Base-by-base conservation (phyloP, 2,797 vertebrate genomes). In the Pseudotriccus pelzelni region DNA sequence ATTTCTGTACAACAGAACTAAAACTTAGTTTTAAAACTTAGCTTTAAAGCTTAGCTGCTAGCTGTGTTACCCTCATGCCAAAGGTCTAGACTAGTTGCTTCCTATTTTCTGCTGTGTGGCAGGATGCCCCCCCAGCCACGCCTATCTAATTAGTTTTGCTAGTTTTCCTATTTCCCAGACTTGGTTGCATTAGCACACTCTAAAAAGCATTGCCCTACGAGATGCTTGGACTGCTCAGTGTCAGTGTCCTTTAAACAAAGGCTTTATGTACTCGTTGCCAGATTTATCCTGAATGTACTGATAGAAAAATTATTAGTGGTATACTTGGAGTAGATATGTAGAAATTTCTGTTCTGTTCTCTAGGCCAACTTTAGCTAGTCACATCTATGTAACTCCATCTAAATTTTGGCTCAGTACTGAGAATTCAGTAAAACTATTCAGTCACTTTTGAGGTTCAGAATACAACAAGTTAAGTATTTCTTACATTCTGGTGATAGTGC, bases 81-180 rank as follows among this genome's bases (percentile, higher is more conserved):
- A 76, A 76, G 85, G 88, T 93, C 94, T 90, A 94, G 93, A 86
- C 91, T 78, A 76, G 80, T 86, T 89, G 50, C 67, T 93, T 91
- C 77, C 59, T 94, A 87, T 91, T 94, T 95, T 95, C 59, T 94
- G 39, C 85, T 81, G 18, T 95, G 90, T 94, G 90, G 90, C 90
- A 93, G 62, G 67, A 84, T 95, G 90, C 63, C 77, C 68, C 77
- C 68, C 83, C 50, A 87, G 28, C 85, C 90, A 90, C 7, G 7
- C 73, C 77, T 91, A 17, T 91, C 44, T 73, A 84, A 73, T 84
- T 88, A 72, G 55, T 93, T 93, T 86, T 91, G 62, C 66, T 88
- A 52, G 69, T 82, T 55, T 90, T 92, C 52, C 36, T 92, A 90
- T 89, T 80, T 59, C 50, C 32, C 74, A 78, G 69, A 60, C 73